These are phyloP conservation scores for Drosophila seguyi DNA, from an alignment of 1,140 invertebrate genomes.

Conservation along the genomic window DNA sequence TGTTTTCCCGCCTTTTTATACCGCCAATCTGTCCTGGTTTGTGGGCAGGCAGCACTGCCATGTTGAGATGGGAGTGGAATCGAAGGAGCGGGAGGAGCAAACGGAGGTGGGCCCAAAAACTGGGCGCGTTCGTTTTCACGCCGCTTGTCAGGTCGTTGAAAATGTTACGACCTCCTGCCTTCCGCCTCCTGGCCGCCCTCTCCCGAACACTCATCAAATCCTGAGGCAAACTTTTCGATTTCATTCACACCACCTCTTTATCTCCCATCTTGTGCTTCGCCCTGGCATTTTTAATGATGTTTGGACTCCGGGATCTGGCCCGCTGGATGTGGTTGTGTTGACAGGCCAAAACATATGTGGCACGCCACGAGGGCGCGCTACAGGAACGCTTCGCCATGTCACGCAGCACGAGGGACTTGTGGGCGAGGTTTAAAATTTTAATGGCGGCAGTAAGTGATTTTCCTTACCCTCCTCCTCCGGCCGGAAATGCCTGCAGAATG, in stretches of 20 bases:
- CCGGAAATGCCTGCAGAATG: slow-evolving; percentile 29
- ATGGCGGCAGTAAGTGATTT: slow-evolving; percentile 89
- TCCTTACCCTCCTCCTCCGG: slow-evolving; percentile 10
- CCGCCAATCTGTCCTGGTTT: background rate
- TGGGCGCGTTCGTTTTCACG: slow-evolving; percentile 86
- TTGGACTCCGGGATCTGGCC: slow-evolving; percentile 41
- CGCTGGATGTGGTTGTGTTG: slow-evolving; percentile 47
- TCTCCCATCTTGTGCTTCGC: slow-evolving; percentile 30
- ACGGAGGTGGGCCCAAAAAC: slow-evolving; percentile 89
- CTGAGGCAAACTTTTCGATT: slow-evolving; percentile 71
- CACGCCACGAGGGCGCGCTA: slow-evolving; percentile 94
- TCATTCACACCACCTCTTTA: slow-evolving; percentile 59
- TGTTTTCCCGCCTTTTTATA: slow-evolving; percentile 11
- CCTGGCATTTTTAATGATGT: slow-evolving; percentile 72
- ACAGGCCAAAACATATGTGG: slow-evolving; percentile 93
- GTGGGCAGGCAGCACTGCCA: slow-evolving; percentile 78
- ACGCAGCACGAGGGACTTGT: slow-evolving; percentile 92
- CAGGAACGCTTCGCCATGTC: slow-evolving; percentile 96
- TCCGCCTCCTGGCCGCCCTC: background rate
- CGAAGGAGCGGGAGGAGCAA: slow-evolving; percentile 87
- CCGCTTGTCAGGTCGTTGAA: slow-evolving; percentile 57
- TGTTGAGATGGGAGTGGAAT: slow-evolving; percentile 86
- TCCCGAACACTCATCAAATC: slow-evolving; percentile 65
- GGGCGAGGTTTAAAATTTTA: slow-evolving; percentile 92
- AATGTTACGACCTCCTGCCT: slow-evolving; percentile 45